These are phyloP conservation scores for Xenopus borealis DNA, from an alignment of 2,113 vertebrate species.

Conservation along the genomic window DNA sequence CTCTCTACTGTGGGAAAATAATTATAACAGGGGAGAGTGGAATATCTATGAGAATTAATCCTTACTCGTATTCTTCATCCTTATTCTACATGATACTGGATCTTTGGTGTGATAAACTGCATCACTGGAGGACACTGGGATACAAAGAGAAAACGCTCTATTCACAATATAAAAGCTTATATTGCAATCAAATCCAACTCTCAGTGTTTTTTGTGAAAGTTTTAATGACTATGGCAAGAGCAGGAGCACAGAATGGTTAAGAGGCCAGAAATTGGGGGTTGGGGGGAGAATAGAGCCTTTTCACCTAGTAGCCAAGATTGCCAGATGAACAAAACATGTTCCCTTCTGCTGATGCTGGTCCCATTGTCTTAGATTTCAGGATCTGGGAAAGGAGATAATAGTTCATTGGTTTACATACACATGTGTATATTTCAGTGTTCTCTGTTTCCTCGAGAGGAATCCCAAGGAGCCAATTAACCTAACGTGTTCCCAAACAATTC, in stretches of 20 bases:
- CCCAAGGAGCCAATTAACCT: conserved; percentile 89
- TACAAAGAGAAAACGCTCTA: neutral
- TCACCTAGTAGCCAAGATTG: conserved; percentile 51
- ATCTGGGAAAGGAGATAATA: conserved; percentile 67
- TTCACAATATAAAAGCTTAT: conserved; percentile 24
- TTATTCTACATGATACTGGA: too few species aligned
- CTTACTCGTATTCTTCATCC: too few species aligned
- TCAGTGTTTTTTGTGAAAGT: conserved; percentile 49
- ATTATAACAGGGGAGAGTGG: too few species aligned
- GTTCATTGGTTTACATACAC: conserved; percentile 79
- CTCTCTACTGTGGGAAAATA: too few species aligned
- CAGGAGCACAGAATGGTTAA: conserved; percentile 57
- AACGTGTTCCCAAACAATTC: conserved; percentile 91
- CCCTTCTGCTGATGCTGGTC: conserved; percentile 72
- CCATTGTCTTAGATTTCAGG: conserved; percentile 64
- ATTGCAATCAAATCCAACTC: conserved; percentile 30
- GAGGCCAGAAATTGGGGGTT: conserved; percentile 64
- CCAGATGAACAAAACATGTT: conserved; percentile 74
- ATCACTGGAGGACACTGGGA: neutral
- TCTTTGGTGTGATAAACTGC: neutral
- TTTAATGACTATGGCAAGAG: conserved; percentile 66
- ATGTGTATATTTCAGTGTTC: conserved; percentile 87
- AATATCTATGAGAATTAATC: too few species aligned
- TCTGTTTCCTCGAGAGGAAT: conserved; percentile 84
- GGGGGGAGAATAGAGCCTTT: conserved; percentile 44